phyloP scores from a whole-genome alignment of 2,113 vertebrate species.

The Zootoca vivipara region DNA sequence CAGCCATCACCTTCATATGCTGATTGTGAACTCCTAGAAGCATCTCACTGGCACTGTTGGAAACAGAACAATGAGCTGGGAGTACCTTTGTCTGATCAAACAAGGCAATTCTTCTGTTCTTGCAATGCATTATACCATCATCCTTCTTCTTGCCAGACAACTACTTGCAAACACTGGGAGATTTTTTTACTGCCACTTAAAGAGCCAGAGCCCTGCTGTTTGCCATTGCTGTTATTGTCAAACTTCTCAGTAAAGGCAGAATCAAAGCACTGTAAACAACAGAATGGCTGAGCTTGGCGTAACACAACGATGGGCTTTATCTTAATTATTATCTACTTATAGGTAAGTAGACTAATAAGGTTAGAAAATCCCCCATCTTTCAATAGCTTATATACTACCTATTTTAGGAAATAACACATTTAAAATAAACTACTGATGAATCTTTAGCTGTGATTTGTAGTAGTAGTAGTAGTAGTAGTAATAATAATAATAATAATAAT shows the following conservation, averaged over 20 bases:
- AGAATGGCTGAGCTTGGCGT: background rate
- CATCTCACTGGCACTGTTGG: background rate
- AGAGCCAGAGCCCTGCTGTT: constrained; percentile 6
- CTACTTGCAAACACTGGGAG: background rate
- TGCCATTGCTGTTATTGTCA: constrained; percentile 21
- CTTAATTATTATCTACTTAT: constrained; percentile 16
- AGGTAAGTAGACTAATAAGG: constrained; percentile 15
- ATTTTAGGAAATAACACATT: background rate
- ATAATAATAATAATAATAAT: background rate
- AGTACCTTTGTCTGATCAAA: background rate
- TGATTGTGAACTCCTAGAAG: background rate
- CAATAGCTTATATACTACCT: background rate
- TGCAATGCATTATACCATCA: background rate
- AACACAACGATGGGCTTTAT: background rate
- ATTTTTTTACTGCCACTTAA: constrained; percentile 13
- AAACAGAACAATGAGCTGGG: background rate
- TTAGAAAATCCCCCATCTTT: background rate
- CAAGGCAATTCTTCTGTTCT: background rate
- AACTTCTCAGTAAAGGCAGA: background rate
- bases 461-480: no score
- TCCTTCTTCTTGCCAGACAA: constrained; percentile 10
- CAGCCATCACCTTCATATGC: background rate
- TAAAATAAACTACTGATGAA: background rate
- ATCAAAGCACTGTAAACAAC: background rate
- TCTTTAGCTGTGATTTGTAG: background rate